Conservation (phyloP, 1,140 invertebrate species). For the Tetramorium parvispinum region DNA sequence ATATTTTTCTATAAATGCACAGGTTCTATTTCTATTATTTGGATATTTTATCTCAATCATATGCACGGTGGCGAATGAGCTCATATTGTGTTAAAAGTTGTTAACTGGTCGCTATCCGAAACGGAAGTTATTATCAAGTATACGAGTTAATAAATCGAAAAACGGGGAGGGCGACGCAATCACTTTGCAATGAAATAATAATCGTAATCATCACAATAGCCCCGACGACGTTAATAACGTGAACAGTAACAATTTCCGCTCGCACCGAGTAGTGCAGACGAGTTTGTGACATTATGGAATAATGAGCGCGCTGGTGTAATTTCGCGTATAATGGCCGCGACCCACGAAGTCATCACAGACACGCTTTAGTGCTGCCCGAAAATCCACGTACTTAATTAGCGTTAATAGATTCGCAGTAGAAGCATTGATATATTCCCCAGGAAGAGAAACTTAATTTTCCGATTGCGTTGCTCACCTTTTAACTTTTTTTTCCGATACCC, state of each 20-base stretch:
- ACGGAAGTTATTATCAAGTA: not conserved
- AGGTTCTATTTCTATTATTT: not conserved
- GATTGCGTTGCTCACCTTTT: not conserved
- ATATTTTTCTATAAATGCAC: not conserved
- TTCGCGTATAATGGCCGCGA: conserved; percentile 55
- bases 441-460: not conserved
- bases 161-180: conserved; percentile 4
- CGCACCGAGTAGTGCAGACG: conserved; percentile 25
- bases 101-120: not conserved
- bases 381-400: conserved; percentile 57
- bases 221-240: conserved; percentile 49
- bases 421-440: not conserved
- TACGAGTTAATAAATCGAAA: conserved; percentile 29
- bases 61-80: not conserved
- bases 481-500: not conserved
- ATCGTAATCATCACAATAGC: conserved; percentile 51
- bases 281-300: conserved; percentile 54
- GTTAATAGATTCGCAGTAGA: conserved; percentile 37
- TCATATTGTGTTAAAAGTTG: not conserved
- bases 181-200: conserved; percentile 56
- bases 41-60: not conserved
- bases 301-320: conserved; percentile 51
- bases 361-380: conserved; percentile 37
- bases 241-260: conserved; percentile 53
- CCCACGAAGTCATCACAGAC: conserved; percentile 42